Conservation (phyloP, 2,888 invertebrate species). For the Esperia sulphurella region DNA sequence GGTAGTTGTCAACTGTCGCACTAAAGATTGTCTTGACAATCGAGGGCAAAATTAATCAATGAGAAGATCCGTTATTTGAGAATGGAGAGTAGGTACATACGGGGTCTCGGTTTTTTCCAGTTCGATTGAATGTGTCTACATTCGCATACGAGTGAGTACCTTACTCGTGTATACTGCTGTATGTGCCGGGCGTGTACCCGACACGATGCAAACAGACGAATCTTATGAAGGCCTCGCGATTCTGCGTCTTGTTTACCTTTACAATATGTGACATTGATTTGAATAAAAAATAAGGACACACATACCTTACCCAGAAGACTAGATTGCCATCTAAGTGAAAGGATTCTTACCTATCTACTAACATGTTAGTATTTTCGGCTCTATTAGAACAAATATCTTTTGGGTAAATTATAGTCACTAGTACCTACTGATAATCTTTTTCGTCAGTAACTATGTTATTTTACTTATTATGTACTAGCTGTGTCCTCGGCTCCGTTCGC, state of each 20-base stretch:
- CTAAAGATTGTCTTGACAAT: constrained; percentile 21
- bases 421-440: too few species aligned
- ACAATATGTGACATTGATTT: constrained; percentile 16
- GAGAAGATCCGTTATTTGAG: constrained; percentile 47
- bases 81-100: constrained; percentile 29
- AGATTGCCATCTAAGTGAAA: background rate
- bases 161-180: background rate
- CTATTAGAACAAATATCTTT: too few species aligned
- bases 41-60: constrained; percentile 46
- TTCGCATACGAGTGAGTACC: constrained; percentile 7
- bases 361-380: too few species aligned
- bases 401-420: too few species aligned
- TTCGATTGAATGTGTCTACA: constrained; percentile 16
- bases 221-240: constrained; percentile 26
- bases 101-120: constrained; percentile 50
- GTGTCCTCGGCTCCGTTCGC: too few species aligned
- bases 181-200: background rate
- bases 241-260: constrained; percentile 27
- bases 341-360: background rate
- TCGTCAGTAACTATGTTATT: too few species aligned
- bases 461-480: too few species aligned
- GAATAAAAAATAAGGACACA: background rate
- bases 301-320: background rate
- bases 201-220: constrained; percentile 17
- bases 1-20: background rate